Evolutionary conservation across 1,140 invertebrate species (phyloP), one percentile per base, ranked within the genome.

Genomic region (Brachionus angularis): DNA sequence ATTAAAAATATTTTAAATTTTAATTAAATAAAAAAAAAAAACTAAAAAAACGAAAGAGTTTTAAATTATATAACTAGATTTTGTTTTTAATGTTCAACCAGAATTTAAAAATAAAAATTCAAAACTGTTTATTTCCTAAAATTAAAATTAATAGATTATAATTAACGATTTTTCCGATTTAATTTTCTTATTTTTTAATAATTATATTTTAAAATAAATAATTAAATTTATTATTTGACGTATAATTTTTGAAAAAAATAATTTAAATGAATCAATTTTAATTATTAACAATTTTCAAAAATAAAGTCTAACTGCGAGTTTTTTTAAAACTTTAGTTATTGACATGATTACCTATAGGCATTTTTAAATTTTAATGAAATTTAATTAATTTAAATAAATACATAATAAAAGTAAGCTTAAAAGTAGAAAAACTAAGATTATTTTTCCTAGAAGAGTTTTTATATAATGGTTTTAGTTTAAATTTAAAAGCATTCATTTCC

Each of bases 391-490:
- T 33, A 33, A 34, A 55, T 33, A 16, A 55, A 1, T 33, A 31
- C 52, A 33, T 4, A 52, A 52, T 29, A 50, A 23, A 52, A 16
- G 31, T 33, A 55, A 18, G 14, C 31, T 55, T 21, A 23, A 39
- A 39, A 23, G n/a, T 14, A 25, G 23, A 8, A 12, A 36, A 23
- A 27, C 1, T 10, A 33, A 33, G 36, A 39, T 4, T 1, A 58
- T 23, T 39, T 42, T 10, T 12, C 2, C 2, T 29, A 18, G 53
- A 58, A 1, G 21, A 39, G 25, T 58, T 58, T 39, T 33, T 33
- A 5, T 58, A 58, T 12, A 42, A 23, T 21, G 53, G 53, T 12
- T 58, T 58, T 7, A 67, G 42, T 10, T 67, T 67, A 50, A 67
- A 67, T 25, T 18, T 29, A 36, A 67, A 67, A 14, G 23, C 33